Conservation (phyloP, 2,113 vertebrate species). For the Melierax canorus region DNA sequence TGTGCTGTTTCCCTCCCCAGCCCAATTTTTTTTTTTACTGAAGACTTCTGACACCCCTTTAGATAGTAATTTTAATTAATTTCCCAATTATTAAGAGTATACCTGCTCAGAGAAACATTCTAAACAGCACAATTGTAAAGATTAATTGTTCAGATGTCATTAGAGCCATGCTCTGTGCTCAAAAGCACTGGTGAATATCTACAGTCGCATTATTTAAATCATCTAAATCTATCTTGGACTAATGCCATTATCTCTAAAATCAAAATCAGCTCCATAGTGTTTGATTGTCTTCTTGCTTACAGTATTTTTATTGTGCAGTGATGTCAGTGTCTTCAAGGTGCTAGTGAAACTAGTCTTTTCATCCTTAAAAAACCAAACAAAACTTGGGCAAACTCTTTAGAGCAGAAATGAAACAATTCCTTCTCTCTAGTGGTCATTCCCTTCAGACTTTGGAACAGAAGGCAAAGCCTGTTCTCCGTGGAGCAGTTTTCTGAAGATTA, state of each 20-base stretch:
- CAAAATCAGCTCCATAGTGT: not conserved
- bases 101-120: not conserved
- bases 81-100: not conserved
- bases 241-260: not conserved
- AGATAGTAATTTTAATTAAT: slow-evolving; percentile 10
- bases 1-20: not conserved
- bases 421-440: not conserved
- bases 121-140: not conserved
- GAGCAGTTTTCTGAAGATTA: slow-evolving; percentile 31
- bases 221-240: not conserved
- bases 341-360: not conserved
- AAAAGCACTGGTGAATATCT: not conserved
- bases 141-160: slow-evolving; percentile 33
- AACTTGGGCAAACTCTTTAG: not conserved
- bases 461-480: not conserved
- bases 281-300: not conserved
- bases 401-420: not conserved
- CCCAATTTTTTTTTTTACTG: not conserved
- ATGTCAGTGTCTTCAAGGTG: not conserved
- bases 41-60: not conserved
- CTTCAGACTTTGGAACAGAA: slow-evolving; percentile 19
- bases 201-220: not conserved
- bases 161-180: not conserved
- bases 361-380: not conserved
- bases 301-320: not conserved